These are phyloP conservation scores for Dicrostonyx torquatus DNA, from an alignment of 2,797 vertebrate species.

Conservation along the genomic window DNA sequence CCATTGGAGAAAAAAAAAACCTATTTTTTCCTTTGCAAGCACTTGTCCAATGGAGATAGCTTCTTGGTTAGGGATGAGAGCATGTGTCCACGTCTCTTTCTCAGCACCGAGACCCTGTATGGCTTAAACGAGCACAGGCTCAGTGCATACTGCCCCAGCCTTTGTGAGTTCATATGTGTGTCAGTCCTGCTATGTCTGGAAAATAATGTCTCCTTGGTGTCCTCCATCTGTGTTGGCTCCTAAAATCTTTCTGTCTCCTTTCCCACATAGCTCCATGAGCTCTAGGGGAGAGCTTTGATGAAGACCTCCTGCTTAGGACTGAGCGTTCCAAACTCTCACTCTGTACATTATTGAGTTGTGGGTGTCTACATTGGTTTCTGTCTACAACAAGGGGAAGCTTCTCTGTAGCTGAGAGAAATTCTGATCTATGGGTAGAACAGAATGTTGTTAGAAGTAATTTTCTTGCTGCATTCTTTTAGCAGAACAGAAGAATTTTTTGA, in stretches of 20 bases:
- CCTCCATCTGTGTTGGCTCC: neutral
- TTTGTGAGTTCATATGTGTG: neutral
- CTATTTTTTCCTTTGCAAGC: neutral
- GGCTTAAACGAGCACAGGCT: neutral
- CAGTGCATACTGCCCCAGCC: neutral
- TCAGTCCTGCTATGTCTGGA: neutral
- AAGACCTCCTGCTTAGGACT: neutral
- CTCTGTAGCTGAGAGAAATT: neutral
- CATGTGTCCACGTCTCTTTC: neutral
- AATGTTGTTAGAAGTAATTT: neutral
- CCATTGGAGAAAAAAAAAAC: neutral
- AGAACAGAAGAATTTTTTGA: neutral
- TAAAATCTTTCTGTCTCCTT: neutral
- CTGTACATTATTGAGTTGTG: neutral
- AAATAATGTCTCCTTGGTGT: neutral
- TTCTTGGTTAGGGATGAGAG: neutral
- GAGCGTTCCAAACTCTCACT: neutral
- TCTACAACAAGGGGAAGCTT: neutral
- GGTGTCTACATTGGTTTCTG: neutral
- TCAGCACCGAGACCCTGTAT: neutral
- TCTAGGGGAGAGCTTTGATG: neutral
- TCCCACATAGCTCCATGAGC: neutral
- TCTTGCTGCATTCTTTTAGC: neutral
- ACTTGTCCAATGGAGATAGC: neutral
- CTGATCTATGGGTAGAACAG: neutral